Evolutionary conservation across 1,140 invertebrate species (phyloP).

Genomic region (Platyura marginata): DNA sequence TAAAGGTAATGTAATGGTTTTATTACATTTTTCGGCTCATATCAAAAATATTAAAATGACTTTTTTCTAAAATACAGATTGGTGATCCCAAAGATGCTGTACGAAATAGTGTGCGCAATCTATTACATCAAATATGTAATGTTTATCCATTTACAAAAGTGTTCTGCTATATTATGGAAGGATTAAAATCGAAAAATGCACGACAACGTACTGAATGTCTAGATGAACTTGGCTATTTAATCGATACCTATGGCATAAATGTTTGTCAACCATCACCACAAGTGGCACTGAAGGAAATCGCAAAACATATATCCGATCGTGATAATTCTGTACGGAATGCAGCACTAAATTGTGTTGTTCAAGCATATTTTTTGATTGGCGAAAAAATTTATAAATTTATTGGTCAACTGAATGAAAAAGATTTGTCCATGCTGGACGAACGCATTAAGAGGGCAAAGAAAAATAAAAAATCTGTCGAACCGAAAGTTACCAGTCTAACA

Average conservation of each 20-base stretch:
- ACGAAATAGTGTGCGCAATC: constrained; percentile 63
- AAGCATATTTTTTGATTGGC: constrained; percentile 77
- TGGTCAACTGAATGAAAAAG: constrained; percentile 81
- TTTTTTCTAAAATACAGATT: no score
- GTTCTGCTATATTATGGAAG: constrained; percentile 82
- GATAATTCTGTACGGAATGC: constrained; percentile 94
- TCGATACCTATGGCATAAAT: constrained; percentile 69
- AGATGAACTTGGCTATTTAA: constrained; percentile 72
- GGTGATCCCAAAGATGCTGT: constrained; percentile 94
- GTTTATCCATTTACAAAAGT: constrained; percentile 82
- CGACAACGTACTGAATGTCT: constrained; percentile 91
- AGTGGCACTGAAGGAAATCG: constrained; percentile 76
- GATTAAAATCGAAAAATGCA: constrained; percentile 90
- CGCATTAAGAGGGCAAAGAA: constrained; percentile 78
- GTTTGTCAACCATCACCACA: constrained; percentile 63
- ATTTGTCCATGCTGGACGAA: constrained; percentile 83
- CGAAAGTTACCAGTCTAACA: no score
- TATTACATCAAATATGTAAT: constrained; percentile 69
- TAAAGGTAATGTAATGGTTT: no score
- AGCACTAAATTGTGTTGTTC: constrained; percentile 83
- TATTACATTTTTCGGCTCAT: constrained; percentile 6
- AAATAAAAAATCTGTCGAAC: constrained; percentile 39
- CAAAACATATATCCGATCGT: constrained; percentile 83
- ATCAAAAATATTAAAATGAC: background rate
- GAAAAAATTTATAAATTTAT: constrained; percentile 83